These are phyloP conservation scores for Armadillidium nasatum DNA, from an alignment of 1,140 invertebrate species.

Conservation along the genomic window DNA sequence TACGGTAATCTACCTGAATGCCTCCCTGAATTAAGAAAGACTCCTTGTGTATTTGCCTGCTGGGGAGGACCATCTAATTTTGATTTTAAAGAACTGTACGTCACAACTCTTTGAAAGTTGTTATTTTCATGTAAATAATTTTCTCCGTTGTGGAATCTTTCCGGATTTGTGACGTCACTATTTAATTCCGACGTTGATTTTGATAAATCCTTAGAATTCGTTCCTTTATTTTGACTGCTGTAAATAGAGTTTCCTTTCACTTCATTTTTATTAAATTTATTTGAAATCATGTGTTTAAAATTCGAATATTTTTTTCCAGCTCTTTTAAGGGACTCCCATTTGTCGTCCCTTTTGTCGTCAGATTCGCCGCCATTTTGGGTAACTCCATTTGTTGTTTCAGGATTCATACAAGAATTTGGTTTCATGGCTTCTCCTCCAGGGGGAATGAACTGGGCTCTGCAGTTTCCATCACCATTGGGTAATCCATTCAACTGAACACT, in stretches of 20 bases:
- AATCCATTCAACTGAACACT: too few relatives aligned
- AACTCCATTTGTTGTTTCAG: not conserved
- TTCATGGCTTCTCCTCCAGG: not conserved
- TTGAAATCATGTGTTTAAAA: slow-evolving; percentile 77
- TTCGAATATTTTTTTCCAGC: slow-evolving; percentile 67
- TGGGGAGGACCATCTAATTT: not conserved
- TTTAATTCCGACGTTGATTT: not conserved
- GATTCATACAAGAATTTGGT: not conserved
- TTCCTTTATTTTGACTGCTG: slow-evolving; percentile 53
- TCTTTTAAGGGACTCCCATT: slow-evolving; percentile 39
- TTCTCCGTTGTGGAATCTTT: not conserved
- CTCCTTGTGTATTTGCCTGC: not conserved
- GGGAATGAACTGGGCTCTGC: slow-evolving; percentile 14
- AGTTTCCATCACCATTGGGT: not conserved
- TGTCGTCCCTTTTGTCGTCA: slow-evolving; percentile 37
- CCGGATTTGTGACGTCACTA: not conserved
- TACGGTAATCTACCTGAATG: not conserved
- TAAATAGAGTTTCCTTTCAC: slow-evolving; percentile 20
- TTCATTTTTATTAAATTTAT: slow-evolving; percentile 60
- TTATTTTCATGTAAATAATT: not conserved
- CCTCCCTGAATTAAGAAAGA: not conserved
- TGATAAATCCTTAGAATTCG: slow-evolving; percentile 51
- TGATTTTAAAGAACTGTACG: not conserved
- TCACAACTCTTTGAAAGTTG: not conserved
- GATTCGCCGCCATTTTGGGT: slow-evolving; percentile 14